A percentile compares a stretch with the other conserved stretches of the same genome.
phyloP scores from a whole-genome alignment of 2,888 invertebrate species.

The Chymomyza fuscimana region DNA sequence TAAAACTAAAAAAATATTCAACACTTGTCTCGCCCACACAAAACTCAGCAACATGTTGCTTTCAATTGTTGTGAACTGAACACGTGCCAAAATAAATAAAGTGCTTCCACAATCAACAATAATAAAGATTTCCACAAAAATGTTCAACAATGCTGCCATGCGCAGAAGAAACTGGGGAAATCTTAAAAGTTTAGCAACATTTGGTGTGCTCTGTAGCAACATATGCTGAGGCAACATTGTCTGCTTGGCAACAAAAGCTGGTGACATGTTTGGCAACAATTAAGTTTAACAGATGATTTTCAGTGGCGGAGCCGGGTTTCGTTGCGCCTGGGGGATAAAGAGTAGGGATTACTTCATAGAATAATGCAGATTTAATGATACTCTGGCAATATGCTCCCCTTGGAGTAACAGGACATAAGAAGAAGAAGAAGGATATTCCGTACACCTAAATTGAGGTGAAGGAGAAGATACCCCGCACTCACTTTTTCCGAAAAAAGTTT shows the following conservation, averaged over 20 bases:
- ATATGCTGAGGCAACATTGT: background rate
- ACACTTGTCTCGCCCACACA: slow-evolving; percentile 43
- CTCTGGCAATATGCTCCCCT: too few relatives aligned
- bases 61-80: slow-evolving; percentile 9
- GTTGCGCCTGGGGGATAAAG: too few relatives aligned
- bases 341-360: too few relatives aligned
- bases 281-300: too few relatives aligned
- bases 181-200: background rate
- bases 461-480: too few relatives aligned
- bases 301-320: too few relatives aligned
- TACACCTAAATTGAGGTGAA: too few relatives aligned
- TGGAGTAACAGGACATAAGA: too few relatives aligned
- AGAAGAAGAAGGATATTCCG: too few relatives aligned
- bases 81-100: slow-evolving; percentile 59
- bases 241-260: background rate
- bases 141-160: slow-evolving; percentile 28
- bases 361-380: too few relatives aligned
- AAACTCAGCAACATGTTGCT: slow-evolving; percentile 60
- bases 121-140: slow-evolving; percentile 15
- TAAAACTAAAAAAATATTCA: background rate
- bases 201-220: background rate
- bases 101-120: slow-evolving; percentile 60
- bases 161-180: slow-evolving; percentile 25
- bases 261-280: background rate
- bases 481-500: too few relatives aligned